A percentile compares a stretch with the other conserved stretches of the same genome.
These are phyloP conservation scores for Cetoscarus ocellatus DNA, from an alignment of 2,797 vertebrate species.

Conservation along the genomic window DNA sequence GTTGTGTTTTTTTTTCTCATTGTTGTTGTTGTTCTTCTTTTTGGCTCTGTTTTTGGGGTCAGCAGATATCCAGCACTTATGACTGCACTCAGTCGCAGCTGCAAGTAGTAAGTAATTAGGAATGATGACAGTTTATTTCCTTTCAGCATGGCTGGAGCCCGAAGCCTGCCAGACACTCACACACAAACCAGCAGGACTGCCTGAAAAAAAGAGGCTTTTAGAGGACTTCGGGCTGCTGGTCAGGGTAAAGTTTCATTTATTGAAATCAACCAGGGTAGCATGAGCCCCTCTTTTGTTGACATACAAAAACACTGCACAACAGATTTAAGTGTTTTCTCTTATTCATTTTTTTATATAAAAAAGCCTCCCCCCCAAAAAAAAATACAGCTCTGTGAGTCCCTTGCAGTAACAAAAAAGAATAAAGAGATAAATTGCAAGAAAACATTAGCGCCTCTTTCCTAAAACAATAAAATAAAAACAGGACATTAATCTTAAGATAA, in stretches of 20 bases:
- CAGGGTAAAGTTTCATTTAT: constrained; percentile 1
- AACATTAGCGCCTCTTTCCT: too few species aligned
- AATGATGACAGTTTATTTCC: constrained; percentile 51
- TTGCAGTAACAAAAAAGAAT: too few species aligned
- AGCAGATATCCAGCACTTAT: constrained; percentile 7
- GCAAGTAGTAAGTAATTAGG: constrained; percentile 45
- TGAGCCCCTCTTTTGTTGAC: constrained; percentile 4
- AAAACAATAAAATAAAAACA: too few species aligned
- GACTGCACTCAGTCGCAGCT: constrained; percentile 29
- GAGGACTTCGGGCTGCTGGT: constrained; percentile 2
- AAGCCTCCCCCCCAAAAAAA: too few species aligned
- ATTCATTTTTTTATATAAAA: too few species aligned
- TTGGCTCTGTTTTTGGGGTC: constrained; percentile 7
- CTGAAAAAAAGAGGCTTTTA: constrained; percentile 21
- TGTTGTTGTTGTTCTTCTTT: constrained; percentile 1
- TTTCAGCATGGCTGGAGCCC: constrained; percentile 21
- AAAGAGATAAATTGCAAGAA: too few species aligned
- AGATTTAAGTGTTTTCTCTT: too few species aligned
- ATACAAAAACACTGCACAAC: neutral
- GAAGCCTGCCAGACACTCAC: constrained; percentile 22
- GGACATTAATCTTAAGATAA: too few species aligned
- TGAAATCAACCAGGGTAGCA: constrained; percentile 5
- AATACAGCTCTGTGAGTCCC: too few species aligned
- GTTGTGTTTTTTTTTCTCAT: neutral
- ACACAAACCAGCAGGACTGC: constrained; percentile 7